These are phyloP conservation scores for Drosophila kambysellisi DNA, from an alignment of 2,888 invertebrate genomes.

Conservation along the genomic window DNA sequence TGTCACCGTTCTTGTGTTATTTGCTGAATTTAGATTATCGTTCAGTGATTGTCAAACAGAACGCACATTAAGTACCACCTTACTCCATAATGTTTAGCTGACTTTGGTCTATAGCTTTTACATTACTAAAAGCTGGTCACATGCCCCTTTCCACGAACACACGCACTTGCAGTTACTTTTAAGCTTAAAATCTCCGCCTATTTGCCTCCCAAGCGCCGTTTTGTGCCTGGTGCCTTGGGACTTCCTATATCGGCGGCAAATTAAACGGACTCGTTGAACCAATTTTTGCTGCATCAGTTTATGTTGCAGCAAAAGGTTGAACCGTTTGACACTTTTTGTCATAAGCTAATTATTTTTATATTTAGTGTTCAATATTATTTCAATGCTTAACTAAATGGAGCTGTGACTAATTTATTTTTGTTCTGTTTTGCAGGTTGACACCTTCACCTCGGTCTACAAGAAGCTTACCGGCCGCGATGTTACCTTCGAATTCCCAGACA, in stretches of 20 bases:
- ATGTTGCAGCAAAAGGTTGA: constrained; percentile 34
- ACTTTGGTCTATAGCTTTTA: constrained; percentile 13
- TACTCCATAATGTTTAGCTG: constrained; percentile 56
- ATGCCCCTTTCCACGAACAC: not conserved
- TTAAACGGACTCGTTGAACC: constrained; percentile 40
- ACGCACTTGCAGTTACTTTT: constrained; percentile 14
- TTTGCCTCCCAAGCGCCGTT: constrained; percentile 80
- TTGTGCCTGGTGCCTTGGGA: constrained; percentile 71
- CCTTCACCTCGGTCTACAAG: constrained; percentile 99
- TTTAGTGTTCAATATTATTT: not conserved
- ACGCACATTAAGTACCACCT: constrained; percentile 71
- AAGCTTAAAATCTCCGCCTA: constrained; percentile 57
- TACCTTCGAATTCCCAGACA: constrained; percentile 99
- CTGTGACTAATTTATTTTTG: constrained; percentile 35
- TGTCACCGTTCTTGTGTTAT: constrained; percentile 81
- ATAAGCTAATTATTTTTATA: not conserved
- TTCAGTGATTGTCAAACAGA: constrained; percentile 82
- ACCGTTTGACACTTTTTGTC: constrained; percentile 41
- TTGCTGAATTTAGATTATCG: constrained; percentile 65
- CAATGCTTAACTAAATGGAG: not conserved
- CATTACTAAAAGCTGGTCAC: constrained; percentile 33
- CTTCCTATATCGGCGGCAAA: constrained; percentile 81
- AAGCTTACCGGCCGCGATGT: constrained; percentile 99
- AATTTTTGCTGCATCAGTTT: constrained; percentile 23
- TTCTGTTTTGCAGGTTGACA: constrained; percentile 92